A percentile compares a stretch with the other conserved stretches of the same genome.
Evolutionary conservation across 2,113 vertebrate genomes (phyloP).

Genomic region (Sakesphorus luctuosus): DNA sequence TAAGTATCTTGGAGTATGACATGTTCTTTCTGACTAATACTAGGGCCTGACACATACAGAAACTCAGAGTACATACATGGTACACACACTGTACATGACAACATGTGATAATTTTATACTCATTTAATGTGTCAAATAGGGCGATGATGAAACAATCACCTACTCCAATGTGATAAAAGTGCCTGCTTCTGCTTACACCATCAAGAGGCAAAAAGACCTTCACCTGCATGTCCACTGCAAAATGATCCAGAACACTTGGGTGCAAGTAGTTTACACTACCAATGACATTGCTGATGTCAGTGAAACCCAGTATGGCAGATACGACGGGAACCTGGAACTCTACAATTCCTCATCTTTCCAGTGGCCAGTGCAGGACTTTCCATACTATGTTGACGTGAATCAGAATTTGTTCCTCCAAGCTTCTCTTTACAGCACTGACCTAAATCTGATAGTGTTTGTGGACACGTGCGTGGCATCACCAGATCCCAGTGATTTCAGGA

Average conservation of each 20-base stretch:
- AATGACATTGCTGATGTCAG: background rate
- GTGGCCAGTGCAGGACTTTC: slow-evolving; percentile 50
- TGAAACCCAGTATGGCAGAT: slow-evolving; percentile 64
- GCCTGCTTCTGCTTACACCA: background rate
- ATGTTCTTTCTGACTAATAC: background rate
- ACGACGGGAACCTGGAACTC: slow-evolving; percentile 35
- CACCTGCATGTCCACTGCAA: slow-evolving; percentile 66
- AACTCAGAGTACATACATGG: accelerated
- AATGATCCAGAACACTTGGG: slow-evolving; percentile 72
- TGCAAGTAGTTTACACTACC: slow-evolving; percentile 49
- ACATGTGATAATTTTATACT: background rate
- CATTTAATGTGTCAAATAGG: slow-evolving; percentile 32
- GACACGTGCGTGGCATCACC: slow-evolving; percentile 76
- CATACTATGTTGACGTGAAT: slow-evolving; percentile 65
- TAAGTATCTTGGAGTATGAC: background rate
- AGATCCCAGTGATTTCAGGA: slow-evolving; percentile 7
- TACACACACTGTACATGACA: background rate
- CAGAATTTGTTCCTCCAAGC: slow-evolving; percentile 75
- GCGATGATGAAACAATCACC: slow-evolving; percentile 43
- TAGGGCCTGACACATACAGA: background rate
- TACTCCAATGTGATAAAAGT: slow-evolving; percentile 74
- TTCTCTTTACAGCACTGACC: slow-evolving; percentile 56
- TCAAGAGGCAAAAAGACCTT: slow-evolving; percentile 65
- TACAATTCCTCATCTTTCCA: slow-evolving; percentile 70
- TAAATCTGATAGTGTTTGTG: slow-evolving; percentile 69